phyloP scores from a whole-genome alignment of 2,888 invertebrate genomes.

The Sturmia bella region DNA sequence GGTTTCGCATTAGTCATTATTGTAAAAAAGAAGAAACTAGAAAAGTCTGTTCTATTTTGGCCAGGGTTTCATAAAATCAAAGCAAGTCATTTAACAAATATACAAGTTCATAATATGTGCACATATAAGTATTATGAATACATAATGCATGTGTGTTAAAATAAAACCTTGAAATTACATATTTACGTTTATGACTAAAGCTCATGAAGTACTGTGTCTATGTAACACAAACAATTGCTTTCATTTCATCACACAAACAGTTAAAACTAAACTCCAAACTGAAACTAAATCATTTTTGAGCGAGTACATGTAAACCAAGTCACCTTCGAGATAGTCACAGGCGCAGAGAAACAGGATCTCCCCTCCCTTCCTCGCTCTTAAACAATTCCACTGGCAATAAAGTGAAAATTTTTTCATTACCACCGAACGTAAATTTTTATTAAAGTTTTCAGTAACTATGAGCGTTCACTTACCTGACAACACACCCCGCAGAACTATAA shows the following conservation, averaged over 20 bases:
- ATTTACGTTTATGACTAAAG: slow-evolving; percentile 18
- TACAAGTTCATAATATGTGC: too few relatives aligned
- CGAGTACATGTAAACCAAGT: slow-evolving; percentile 8
- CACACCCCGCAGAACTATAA: slow-evolving; percentile 23
- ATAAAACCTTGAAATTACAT: slow-evolving; percentile 55
- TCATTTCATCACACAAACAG: slow-evolving; percentile 27
- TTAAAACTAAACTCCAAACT: slow-evolving; percentile 23
- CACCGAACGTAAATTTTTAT: slow-evolving; percentile 37
- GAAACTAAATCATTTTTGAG: slow-evolving; percentile 54
- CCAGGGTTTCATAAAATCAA: slow-evolving; percentile 54
- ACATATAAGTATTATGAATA: too few relatives aligned
- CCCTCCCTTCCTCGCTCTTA: neutral
- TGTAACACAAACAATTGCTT: slow-evolving; percentile 40
- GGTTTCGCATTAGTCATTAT: neutral
- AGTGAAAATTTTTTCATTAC: neutral
- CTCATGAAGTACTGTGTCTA: slow-evolving; percentile 34
- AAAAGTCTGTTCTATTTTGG: slow-evolving; percentile 64
- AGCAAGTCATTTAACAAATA: slow-evolving; percentile 29
- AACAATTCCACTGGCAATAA: slow-evolving; percentile 13
- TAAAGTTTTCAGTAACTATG: slow-evolving; percentile 23
- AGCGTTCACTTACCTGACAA: neutral
- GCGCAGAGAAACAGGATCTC: neutral
- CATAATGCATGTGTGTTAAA: neutral
- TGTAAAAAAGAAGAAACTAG: slow-evolving; percentile 44
- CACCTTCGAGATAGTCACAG: slow-evolving; percentile 9